These are phyloP conservation scores for Thaumatotibia leucotreta DNA, from an alignment of 1,140 invertebrate species.

Conservation along the genomic window DNA sequence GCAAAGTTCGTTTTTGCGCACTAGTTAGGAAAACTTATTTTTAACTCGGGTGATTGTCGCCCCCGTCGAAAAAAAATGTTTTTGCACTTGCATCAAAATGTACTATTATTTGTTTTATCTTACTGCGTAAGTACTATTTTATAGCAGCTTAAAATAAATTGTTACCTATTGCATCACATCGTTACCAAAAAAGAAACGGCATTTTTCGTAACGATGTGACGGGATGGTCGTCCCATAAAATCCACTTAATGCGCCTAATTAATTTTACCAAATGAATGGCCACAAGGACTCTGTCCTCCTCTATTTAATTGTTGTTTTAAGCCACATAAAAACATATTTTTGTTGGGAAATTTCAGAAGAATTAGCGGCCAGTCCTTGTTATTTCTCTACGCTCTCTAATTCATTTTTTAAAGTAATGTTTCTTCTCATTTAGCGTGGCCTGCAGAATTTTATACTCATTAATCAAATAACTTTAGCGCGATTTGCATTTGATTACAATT, in stretches of 20 bases:
- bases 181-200: too few relatives aligned
- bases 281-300: not conserved
- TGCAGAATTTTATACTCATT: not conserved
- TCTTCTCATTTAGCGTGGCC: not conserved
- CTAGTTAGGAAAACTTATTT: too few relatives aligned
- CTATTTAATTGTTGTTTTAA: not conserved
- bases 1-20: too few relatives aligned
- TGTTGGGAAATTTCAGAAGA: not conserved
- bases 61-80: too few relatives aligned
- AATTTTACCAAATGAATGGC: slow-evolving; percentile 26
- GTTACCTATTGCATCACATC: too few relatives aligned
- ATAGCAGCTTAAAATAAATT: too few relatives aligned
- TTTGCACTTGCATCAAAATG: too few relatives aligned
- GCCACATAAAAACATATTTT: not conserved
- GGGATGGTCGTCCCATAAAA: slow-evolving; percentile 20
- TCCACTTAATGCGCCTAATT: slow-evolving; percentile 27
- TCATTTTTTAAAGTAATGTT: not conserved
- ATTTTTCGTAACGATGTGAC: not conserved
- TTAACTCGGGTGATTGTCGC: too few relatives aligned
- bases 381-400: not conserved
- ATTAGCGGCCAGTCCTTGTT: slow-evolving; percentile 12
- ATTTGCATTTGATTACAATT: not conserved
- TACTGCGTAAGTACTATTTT: too few relatives aligned
- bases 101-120: too few relatives aligned
- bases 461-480: not conserved